Conservation (phyloP, 1,140 invertebrate genomes). For the Drosophila lini region DNA sequence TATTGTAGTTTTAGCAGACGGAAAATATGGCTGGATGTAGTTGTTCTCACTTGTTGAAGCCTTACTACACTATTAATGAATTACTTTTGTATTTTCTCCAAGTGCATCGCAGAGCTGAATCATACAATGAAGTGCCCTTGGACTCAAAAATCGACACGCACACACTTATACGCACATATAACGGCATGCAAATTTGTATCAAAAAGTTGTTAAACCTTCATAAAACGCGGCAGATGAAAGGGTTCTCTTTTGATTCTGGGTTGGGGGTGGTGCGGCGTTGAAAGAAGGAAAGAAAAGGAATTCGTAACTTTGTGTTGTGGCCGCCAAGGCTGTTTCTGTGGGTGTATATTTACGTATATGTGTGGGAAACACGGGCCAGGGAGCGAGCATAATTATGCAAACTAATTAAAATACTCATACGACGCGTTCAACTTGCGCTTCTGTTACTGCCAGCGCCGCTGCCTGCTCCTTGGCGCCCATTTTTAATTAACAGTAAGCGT, state of each 20-base stretch:
- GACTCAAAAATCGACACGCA: conserved; percentile 21
- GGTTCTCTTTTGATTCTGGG: conserved; percentile 6
- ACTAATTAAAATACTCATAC: conserved; percentile 83
- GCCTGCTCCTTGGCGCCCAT: conserved; percentile 64
- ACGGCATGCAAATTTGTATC: conserved; percentile 58
- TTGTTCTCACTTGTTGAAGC: not conserved
- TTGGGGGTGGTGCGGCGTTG: not conserved
- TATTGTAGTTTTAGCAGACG: not conserved
- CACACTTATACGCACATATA: conserved; percentile 11
- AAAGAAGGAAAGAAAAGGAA: conserved; percentile 46
- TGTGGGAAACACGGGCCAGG: conserved; percentile 13
- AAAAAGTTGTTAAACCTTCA: conserved; percentile 64
- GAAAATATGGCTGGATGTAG: no score
- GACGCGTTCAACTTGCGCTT: conserved; percentile 61
- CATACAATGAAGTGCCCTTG: conserved; percentile 63
- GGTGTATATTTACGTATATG: not conserved
- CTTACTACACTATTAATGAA: not conserved
- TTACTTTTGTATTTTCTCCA: not conserved
- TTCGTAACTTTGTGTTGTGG: conserved; percentile 63
- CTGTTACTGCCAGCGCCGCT: conserved; percentile 34
- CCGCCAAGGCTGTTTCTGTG: conserved; percentile 37
- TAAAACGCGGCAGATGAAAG: conserved; percentile 43
- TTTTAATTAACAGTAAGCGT: conserved; percentile 83
- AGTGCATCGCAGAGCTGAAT: conserved; percentile 18
- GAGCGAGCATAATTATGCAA: conserved; percentile 79